phyloP scores from a whole-genome alignment of 2,888 invertebrate species.

The Iphiclides podalirius region DNA sequence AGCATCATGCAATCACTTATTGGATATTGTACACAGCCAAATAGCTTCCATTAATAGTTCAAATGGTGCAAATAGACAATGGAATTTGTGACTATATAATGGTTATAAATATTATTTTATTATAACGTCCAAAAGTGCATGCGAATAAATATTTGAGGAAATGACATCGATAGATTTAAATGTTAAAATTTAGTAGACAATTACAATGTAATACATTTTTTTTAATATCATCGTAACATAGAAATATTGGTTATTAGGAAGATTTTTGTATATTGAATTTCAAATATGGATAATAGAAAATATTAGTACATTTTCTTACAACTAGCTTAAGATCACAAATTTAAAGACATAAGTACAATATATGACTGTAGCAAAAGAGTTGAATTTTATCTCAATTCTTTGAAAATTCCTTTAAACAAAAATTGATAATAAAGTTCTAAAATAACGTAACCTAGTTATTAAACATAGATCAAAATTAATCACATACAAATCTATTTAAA shows the following conservation, averaged over 20 bases:
- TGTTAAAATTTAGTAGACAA: slow-evolving; percentile 13
- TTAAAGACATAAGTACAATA: slow-evolving; percentile 58
- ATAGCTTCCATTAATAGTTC: slow-evolving; percentile 49
- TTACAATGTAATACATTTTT: slow-evolving; percentile 31
- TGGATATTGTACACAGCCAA: slow-evolving; percentile 44
- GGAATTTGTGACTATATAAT: slow-evolving; percentile 46
- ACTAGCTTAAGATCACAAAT: slow-evolving; percentile 70
- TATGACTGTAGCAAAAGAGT: slow-evolving; percentile 14
- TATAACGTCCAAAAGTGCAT: slow-evolving; percentile 1
- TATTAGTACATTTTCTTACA: slow-evolving; percentile 72
- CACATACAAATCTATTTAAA: too few species aligned
- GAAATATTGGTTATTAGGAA: slow-evolving; percentile 62
- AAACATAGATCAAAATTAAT: background rate
- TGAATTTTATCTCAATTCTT: background rate
- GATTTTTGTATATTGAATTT: slow-evolving; percentile 62
- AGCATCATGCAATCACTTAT: slow-evolving; percentile 41
- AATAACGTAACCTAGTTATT: background rate
- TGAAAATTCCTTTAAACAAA: background rate
- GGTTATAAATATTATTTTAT: slow-evolving; percentile 52
- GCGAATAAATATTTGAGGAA: slow-evolving; percentile 26
- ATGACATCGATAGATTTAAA: slow-evolving; percentile 33
- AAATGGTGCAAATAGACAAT: slow-evolving; percentile 59
- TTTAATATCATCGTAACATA: slow-evolving; percentile 36
- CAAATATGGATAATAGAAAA: slow-evolving; percentile 70
- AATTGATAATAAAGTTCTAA: too few species aligned